These are phyloP conservation scores for Caracal caracal DNA, from an alignment of 2,113 vertebrate species.

Conservation along the genomic window DNA sequence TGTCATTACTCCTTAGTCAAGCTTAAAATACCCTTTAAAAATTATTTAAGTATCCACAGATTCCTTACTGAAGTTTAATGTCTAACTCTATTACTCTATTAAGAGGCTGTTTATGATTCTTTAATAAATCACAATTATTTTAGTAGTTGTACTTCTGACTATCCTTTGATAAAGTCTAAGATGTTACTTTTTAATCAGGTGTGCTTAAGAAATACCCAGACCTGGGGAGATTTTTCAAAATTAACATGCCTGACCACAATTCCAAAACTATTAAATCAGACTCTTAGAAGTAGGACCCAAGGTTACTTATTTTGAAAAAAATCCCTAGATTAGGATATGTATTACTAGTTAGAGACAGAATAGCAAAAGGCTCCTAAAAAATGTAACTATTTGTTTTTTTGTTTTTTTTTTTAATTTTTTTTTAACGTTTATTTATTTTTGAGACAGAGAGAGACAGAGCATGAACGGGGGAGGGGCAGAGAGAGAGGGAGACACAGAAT, in stretches of 20 bases:
- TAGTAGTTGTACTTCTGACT: constrained; percentile 44
- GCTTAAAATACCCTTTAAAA: constrained; percentile 32
- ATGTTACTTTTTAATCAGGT: not conserved
- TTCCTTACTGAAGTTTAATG: not conserved
- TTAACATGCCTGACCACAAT: not conserved
- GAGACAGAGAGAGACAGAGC: too few species aligned
- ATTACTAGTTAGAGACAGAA: not conserved
- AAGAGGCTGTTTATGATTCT: constrained; percentile 11
- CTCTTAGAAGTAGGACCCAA: not conserved
- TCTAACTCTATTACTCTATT: constrained; percentile 33
- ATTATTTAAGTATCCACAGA: not conserved
- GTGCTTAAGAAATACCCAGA: not conserved
- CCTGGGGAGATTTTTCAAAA: constrained; percentile 10
- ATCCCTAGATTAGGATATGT: not conserved
- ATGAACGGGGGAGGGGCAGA: too few species aligned
- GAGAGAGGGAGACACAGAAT: too few species aligned
- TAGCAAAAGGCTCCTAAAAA: not conserved
- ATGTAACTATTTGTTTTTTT: not conserved
- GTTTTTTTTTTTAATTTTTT: too few species aligned
- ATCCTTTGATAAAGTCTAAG: not conserved
- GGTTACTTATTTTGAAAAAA: not conserved
- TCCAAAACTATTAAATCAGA: not conserved
- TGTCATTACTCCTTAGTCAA: not conserved
- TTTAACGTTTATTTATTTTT: too few species aligned
- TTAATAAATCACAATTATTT: constrained; percentile 46